A percentile compares a stretch with the other conserved stretches of the same genome.
Conservation (phyloP, 2,797 vertebrate species). For the Labroides dimidiatus region DNA sequence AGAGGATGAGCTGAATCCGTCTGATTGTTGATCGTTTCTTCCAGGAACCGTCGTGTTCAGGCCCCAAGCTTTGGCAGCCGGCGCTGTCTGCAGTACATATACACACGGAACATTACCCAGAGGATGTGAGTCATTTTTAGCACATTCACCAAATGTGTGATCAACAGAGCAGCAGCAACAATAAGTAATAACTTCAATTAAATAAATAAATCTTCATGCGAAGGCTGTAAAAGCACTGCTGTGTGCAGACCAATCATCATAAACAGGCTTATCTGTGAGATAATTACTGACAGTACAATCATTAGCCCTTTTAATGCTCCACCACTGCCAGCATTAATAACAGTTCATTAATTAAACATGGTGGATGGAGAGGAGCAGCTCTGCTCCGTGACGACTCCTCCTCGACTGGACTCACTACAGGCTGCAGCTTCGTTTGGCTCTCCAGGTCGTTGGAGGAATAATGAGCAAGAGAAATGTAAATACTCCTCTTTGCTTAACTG, state of each 20-base stretch:
- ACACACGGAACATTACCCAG: conserved; percentile 2
- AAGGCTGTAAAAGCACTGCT: neutral
- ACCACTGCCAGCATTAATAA: conserved; percentile 59
- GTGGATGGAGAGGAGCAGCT: conserved; percentile 55
- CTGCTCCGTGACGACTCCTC: conserved; percentile 38
- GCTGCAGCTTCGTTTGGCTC: conserved; percentile 52
- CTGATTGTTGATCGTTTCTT: conserved; percentile 47
- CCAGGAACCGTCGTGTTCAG: conserved; percentile 35
- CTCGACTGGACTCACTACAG: conserved; percentile 41
- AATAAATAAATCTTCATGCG: neutral
- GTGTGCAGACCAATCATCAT: conserved; percentile 53
- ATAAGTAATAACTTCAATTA: conserved; percentile 14
- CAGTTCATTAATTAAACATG: conserved; percentile 74
- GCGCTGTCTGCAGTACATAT: conserved; percentile 20
- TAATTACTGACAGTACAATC: conserved; percentile 67
- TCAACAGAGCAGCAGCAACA: conserved; percentile 4
- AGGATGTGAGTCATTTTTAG: conserved; percentile 13
- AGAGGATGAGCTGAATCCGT: conserved; percentile 40
- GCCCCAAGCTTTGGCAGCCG: conserved; percentile 28
- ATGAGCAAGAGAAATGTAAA: conserved; percentile 68
- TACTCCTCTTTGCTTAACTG: conserved; percentile 40
- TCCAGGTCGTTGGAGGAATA: conserved; percentile 66
- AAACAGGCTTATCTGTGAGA: conserved; percentile 53
- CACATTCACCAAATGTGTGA: conserved; percentile 6
- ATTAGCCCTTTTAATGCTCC: conserved; percentile 55